Base-by-base conservation (phyloP, 2,113 vertebrate genomes). In the Abramis brama region DNA sequence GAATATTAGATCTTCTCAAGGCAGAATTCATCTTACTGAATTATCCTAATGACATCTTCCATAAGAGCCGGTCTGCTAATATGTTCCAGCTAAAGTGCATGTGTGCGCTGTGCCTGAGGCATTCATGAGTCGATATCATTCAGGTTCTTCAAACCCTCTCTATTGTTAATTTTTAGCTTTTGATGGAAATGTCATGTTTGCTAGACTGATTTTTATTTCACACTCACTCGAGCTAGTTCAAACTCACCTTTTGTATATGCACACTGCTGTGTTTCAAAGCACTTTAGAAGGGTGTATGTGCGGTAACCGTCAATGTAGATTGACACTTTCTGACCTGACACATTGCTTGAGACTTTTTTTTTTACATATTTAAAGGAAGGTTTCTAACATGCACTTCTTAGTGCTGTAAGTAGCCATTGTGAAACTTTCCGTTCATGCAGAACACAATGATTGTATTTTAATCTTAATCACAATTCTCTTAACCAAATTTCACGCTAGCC, bases 21-120 rank as follows among this genome's bases (percentile, higher is more conserved):
- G 47, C 64, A 71, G 47, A 55, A 66, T 50, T 66, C 13, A n/a
- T 66, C 79, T 64, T 27, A 17, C 64, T 82, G 39, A 82, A 82
- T 71, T 82, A 71, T 55, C 47, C 64, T 55, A 82, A 82, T 71
- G 64, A 71, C 55, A 47, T 81, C 45, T 64, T 80, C 36, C 36
- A 27, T 47, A 68, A 60, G 77, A 79, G 55, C 13, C 23, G 23
- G 45, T 55, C 66, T 55, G 62, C 19, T 21, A 50, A 68, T 52
- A 83, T 55, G 27, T 70, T 59, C 15, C 8, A 52, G 27, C 62
- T 82, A 15, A 39, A 71, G 30, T 19, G 74, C 1, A 13, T 33
- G 25, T 21, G 17, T 10, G 75, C 9, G 17, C 10, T 55, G 30
- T 71, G 30, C 66, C 21, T 15, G 50, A 39, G 21, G 12, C 50